Percentiles rank a stretch among this genome's conserved stretches.
Evolutionary conservation across 2,888 invertebrate genomes (phyloP).

Genomic region (Zhengitettix transpicula): DNA sequence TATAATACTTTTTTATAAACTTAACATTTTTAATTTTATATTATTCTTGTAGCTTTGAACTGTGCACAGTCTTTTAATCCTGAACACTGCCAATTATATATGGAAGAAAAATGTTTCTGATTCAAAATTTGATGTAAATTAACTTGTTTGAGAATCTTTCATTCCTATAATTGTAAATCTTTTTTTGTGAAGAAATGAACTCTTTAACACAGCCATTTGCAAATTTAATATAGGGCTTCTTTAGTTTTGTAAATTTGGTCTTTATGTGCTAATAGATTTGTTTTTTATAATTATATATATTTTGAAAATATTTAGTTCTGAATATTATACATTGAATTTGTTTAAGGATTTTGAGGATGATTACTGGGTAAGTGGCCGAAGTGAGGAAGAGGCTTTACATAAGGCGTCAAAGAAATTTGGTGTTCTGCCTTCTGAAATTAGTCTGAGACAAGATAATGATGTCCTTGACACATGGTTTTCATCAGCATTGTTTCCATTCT

Average conservation of each 20-base stretch:
- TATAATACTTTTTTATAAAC: background rate
- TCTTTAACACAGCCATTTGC: too few species aligned
- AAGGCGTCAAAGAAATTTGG: slow-evolving; percentile 63
- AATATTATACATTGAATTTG: slow-evolving; percentile 4
- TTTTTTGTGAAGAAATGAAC: too few species aligned
- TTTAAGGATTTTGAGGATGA: slow-evolving; percentile 26
- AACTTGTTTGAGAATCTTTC: too few species aligned
- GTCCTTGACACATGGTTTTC: slow-evolving; percentile 99
- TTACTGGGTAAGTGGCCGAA: slow-evolving; percentile 40
- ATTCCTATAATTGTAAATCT: too few species aligned
- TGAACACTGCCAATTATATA: too few species aligned
- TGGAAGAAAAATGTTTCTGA: too few species aligned
- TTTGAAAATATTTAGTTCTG: background rate
- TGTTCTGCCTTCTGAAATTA: slow-evolving; percentile 34
- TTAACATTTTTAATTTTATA: background rate
- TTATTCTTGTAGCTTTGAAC: too few species aligned
- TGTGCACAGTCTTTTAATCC: too few species aligned
- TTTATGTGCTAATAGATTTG: background rate
- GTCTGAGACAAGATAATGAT: slow-evolving; percentile 71
- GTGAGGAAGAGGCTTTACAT: slow-evolving; percentile 51
- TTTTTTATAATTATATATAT: background rate
- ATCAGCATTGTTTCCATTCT: slow-evolving; percentile 89
- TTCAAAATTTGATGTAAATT: too few species aligned
- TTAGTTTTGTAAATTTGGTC: background rate
- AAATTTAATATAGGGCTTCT: too few species aligned